Percentiles rank a stretch among this genome's conserved stretches.
phyloP scores from a whole-genome alignment of 2,113 vertebrate species.

The Guaruba guarouba region DNA sequence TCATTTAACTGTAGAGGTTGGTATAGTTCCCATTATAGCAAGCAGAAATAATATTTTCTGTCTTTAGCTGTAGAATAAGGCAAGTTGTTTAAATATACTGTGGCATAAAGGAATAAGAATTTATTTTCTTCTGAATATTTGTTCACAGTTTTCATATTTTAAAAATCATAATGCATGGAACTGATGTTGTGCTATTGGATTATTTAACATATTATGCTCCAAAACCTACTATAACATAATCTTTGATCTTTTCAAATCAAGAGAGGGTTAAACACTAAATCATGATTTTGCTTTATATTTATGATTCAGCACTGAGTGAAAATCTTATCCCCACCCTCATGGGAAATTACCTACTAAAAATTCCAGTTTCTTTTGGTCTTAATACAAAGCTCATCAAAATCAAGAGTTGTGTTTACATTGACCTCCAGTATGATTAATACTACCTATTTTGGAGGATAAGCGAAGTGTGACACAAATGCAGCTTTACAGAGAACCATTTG shows the following conservation, averaged over 20 bases:
- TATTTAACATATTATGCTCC: not conserved
- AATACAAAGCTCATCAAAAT: conserved; percentile 1
- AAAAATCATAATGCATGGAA: not conserved
- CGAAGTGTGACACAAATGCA: not conserved
- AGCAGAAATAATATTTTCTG: not conserved
- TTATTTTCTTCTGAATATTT: not conserved
- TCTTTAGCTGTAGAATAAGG: not conserved
- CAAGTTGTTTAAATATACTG: not conserved
- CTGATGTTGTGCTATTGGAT: not conserved
- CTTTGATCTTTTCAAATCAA: not conserved
- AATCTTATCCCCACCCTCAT: not conserved
- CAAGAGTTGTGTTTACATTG: not conserved
- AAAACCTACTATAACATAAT: not conserved
- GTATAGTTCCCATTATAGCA: not conserved
- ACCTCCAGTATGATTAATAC: not conserved
- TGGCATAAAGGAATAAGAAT: not conserved
- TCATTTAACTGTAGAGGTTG: not conserved
- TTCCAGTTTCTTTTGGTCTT: conserved; percentile 3
- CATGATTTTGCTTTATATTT: not conserved
- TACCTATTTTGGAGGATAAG: not conserved
- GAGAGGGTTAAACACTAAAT: not conserved
- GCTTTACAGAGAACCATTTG: not conserved
- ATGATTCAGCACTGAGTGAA: not conserved
- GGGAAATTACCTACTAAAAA: not conserved
- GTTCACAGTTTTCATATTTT: not conserved